These are phyloP conservation scores for Chrysochloris asiatica DNA, from an alignment of 2,113 vertebrate species.

Conservation along the genomic window DNA sequence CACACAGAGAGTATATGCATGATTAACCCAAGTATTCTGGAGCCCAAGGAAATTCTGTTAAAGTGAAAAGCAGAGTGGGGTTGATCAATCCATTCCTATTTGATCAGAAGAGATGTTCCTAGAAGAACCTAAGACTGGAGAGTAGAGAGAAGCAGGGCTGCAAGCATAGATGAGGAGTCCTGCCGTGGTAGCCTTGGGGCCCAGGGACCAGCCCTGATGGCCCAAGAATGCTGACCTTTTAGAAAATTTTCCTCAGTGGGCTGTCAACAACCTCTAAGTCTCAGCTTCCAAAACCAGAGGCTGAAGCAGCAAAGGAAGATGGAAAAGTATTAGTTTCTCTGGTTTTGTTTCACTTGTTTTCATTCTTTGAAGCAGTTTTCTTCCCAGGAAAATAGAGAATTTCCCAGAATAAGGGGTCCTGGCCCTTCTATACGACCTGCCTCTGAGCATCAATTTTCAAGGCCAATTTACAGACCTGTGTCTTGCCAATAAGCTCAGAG, in stretches of 20 bases:
- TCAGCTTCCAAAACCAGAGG: not conserved
- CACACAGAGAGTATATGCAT: accelerated
- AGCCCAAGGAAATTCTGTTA: not conserved
- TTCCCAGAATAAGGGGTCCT: conserved; percentile 8
- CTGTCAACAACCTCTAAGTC: not conserved
- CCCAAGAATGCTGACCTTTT: not conserved
- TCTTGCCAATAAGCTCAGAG: not conserved
- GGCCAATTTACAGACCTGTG: not conserved
- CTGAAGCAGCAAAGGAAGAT: not conserved
- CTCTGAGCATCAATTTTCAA: not conserved
- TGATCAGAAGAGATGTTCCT: not conserved
- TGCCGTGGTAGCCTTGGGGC: not conserved
- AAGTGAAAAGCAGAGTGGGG: not conserved
- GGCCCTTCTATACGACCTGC: not conserved
- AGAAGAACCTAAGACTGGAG: not conserved
- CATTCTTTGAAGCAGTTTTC: not conserved
- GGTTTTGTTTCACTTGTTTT: not conserved
- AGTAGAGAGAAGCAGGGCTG: not conserved
- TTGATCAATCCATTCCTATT: not conserved
- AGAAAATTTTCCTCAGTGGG: not conserved
- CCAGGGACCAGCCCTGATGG: not conserved
- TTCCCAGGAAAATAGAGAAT: not conserved
- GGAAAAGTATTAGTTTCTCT: not conserved
- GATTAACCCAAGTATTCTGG: not conserved
- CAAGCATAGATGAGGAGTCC: not conserved